phyloP scores from a whole-genome alignment of 2,797 vertebrate genomes.

The Chelidonichthys spinosus region DNA sequence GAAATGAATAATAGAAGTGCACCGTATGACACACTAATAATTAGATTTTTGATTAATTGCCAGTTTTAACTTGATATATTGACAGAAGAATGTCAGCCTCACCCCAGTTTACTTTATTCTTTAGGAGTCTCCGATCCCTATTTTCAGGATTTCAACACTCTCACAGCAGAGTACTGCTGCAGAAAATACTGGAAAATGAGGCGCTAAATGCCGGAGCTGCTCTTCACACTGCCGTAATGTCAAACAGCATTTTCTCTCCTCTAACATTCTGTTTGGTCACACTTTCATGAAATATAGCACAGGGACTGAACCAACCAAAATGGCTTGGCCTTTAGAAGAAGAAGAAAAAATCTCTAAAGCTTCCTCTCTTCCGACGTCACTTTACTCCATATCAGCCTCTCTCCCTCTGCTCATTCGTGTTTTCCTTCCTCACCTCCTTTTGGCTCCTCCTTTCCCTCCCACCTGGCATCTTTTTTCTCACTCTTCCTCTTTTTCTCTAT shows the following conservation, averaged over 20 bases:
- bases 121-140: background rate
- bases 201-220: conserved; percentile 50
- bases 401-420: conserved; percentile 59
- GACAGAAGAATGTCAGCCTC: background rate
- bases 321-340: conserved; percentile 50
- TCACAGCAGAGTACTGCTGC: conserved; percentile 15
- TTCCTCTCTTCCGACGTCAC: conserved; percentile 52
- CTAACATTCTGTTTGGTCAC: conserved; percentile 67
- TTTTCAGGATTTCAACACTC: background rate
- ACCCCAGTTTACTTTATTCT: conserved; percentile 3
- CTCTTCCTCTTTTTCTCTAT: conserved; percentile 55
- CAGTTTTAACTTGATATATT: background rate
- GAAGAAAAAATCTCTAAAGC: conserved; percentile 29
- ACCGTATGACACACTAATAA: background rate
- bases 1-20: background rate
- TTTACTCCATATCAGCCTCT: conserved; percentile 57
- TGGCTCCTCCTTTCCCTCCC: conserved; percentile 57
- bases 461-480: conserved; percentile 64
- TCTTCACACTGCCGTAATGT: conserved; percentile 56
- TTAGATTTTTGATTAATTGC: background rate
- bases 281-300: conserved; percentile 71
- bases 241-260: conserved; percentile 61
- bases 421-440: conserved; percentile 40
- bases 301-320: conserved; percentile 54
- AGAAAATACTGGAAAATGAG: conserved; percentile 46